phyloP scores from a whole-genome alignment of 2,797 vertebrate species.

The Alauda arvensis region DNA sequence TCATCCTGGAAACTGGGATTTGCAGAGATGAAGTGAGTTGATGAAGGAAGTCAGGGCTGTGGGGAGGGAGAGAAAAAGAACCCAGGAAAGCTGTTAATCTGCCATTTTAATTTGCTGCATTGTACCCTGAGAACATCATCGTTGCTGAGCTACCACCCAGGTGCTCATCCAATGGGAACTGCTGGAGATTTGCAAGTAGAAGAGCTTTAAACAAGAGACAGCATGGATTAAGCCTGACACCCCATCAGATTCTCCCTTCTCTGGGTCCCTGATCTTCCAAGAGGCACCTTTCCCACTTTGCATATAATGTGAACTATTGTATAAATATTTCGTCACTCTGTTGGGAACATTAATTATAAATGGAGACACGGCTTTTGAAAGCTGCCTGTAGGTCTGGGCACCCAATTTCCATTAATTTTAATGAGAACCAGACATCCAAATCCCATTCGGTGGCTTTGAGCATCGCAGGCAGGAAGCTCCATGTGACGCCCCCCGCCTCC shows the following conservation, averaged over 20 bases:
- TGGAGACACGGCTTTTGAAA: slow-evolving; percentile 6
- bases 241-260: background rate
- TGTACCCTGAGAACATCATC: background rate
- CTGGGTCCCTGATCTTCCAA: background rate
- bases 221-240: background rate
- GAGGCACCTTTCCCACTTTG: background rate
- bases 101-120: background rate
- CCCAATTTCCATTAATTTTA: slow-evolving; percentile 58
- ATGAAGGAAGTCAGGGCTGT: background rate
- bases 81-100: background rate
- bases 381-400: slow-evolving; percentile 37
- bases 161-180: background rate
- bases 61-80: background rate
- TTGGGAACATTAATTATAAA: slow-evolving; percentile 45
- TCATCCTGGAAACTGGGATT: background rate
- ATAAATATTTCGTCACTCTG: slow-evolving; percentile 34
- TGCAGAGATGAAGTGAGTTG: background rate
- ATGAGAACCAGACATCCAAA: slow-evolving; percentile 55
- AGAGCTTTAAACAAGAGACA: background rate
- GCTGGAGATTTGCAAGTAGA: slow-evolving; percentile 9
- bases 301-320: slow-evolving; percentile 1
- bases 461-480: slow-evolving; percentile 31
- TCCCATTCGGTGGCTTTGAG: slow-evolving; percentile 27
- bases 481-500: background rate
- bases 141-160: background rate